phyloP scores from a whole-genome alignment of 2,797 vertebrate genomes.

The Paratrypauchen microcephalus region DNA sequence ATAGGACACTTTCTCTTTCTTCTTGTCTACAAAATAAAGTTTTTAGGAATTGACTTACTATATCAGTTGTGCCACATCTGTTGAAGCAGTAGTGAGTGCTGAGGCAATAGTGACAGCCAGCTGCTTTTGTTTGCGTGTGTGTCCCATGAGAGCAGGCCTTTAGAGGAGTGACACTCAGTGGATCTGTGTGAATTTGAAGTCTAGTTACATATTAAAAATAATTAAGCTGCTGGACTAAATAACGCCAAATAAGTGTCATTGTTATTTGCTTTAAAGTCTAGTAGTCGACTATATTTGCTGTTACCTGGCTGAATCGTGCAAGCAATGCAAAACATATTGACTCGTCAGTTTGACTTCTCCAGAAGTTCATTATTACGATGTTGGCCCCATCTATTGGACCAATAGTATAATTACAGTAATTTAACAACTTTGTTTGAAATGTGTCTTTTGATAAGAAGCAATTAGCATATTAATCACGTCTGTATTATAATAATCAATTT shows the following conservation, averaged over 20 bases:
- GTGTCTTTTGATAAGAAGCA: neutral
- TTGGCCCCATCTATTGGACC: conserved; percentile 42
- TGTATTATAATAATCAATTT: neutral
- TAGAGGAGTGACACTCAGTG: neutral
- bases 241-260: neutral
- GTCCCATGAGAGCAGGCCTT: conserved; percentile 16
- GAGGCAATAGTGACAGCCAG: conserved; percentile 27
- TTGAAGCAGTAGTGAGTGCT: conserved; percentile 24
- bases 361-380: neutral
- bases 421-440: too few species aligned
- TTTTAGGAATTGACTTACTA: conserved; percentile 16
- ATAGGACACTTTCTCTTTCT: conserved; percentile 1
- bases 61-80: conserved; percentile 24
- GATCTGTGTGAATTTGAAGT: neutral
- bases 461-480: neutral
- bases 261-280: neutral
- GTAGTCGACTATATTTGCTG: neutral
- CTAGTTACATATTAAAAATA: neutral
- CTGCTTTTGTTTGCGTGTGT: conserved; percentile 59
- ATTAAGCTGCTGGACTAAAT: neutral
- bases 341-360: neutral
- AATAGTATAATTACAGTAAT: neutral
- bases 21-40: too few species aligned
- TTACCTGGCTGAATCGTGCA: neutral
- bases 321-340: neutral